These are phyloP conservation scores for Zoanthus sansibaricus DNA, from an alignment of 92 coral and sea anemone species.

Conservation along the genomic window DNA sequence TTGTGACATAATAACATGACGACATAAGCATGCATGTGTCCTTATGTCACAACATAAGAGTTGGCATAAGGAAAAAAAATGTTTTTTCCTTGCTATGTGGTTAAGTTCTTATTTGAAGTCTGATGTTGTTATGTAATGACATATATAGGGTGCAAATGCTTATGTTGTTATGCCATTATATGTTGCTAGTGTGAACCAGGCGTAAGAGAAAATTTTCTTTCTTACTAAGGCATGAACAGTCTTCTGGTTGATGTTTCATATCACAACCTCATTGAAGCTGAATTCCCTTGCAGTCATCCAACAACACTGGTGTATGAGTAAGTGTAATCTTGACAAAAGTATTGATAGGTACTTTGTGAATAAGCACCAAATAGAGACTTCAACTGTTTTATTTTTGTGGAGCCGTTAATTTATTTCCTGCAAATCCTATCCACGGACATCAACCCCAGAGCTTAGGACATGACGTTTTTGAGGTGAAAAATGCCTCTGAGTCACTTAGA, in stretches of 20 bases:
- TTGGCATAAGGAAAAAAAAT: not conserved
- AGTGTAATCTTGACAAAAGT: slow-evolving; percentile 21
- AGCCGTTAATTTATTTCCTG: not conserved
- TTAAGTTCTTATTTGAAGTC: not conserved
- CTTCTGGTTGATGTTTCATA: slow-evolving; percentile 58
- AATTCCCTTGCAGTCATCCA: slow-evolving; percentile 32
- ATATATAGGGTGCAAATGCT: not conserved
- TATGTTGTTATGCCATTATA: not conserved
- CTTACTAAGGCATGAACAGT: slow-evolving; percentile 41
- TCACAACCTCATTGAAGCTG: slow-evolving; percentile 43
- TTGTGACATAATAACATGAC: not conserved
- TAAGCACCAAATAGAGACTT: slow-evolving; percentile 3
- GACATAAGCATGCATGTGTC: slow-evolving; percentile 5
- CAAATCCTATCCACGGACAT: not conserved
- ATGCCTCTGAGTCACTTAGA: not conserved
- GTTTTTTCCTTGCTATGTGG: slow-evolving; percentile 1
- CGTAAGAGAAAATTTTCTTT: not conserved
- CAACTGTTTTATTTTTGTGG: not conserved
- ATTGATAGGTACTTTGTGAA: slow-evolving; percentile 6
- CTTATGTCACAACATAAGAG: not conserved
- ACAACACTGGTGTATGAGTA: slow-evolving; percentile 58
- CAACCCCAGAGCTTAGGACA: slow-evolving; percentile 3
- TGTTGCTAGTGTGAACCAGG: not conserved
- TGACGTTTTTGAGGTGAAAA: not conserved
- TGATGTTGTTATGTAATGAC: not conserved